A percentile compares a stretch with the other conserved stretches of the same genome.
Evolutionary conservation across 1,140 invertebrate species (phyloP).

Genomic region (Papilio helenus): DNA sequence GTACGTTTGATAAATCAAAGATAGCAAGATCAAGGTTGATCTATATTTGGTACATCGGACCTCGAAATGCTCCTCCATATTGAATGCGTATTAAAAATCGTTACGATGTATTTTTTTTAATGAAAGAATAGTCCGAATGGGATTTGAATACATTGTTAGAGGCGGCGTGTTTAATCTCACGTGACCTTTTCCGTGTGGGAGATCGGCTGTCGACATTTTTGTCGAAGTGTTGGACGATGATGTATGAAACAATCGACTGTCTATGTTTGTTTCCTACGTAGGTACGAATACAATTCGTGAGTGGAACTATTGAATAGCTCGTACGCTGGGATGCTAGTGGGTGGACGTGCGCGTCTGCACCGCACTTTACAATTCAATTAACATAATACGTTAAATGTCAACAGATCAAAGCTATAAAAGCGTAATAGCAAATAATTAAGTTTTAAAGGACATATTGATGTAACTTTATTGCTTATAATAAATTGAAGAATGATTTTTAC

Average conservation of each 20-base stretch:
- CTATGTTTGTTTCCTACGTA: slow-evolving; percentile 22
- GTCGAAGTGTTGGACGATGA: slow-evolving; percentile 44
- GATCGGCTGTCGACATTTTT: slow-evolving; percentile 45
- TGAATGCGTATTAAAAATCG: slow-evolving; percentile 28
- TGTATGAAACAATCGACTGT: slow-evolving; percentile 43
- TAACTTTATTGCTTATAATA: not conserved
- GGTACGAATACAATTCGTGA: slow-evolving; percentile 24
- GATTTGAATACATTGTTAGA: slow-evolving; percentile 49
- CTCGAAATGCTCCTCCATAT: not conserved
- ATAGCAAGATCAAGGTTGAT: slow-evolving; percentile 44
- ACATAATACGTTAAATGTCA: slow-evolving; percentile 32
- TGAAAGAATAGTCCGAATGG: slow-evolving; percentile 36
- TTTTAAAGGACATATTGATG: slow-evolving; percentile 24
- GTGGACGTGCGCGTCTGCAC: slow-evolving; percentile 23
- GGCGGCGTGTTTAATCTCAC: slow-evolving; percentile 47
- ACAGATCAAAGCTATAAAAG: slow-evolving; percentile 20
- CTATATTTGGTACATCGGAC: slow-evolving; percentile 2
- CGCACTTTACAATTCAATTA: slow-evolving; percentile 40
- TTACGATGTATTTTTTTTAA: slow-evolving; percentile 32
- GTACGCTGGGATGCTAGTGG: not conserved
- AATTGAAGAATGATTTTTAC: slow-evolving; percentile 8
- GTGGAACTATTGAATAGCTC: slow-evolving; percentile 28
- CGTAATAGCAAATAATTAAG: slow-evolving; percentile 24
- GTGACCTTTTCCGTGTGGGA: slow-evolving; percentile 47
- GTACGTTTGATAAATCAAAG: slow-evolving; percentile 22